These are phyloP conservation scores for Notarius quadriscutis DNA, from an alignment of 2,113 vertebrate genomes.

Conservation along the genomic window DNA sequence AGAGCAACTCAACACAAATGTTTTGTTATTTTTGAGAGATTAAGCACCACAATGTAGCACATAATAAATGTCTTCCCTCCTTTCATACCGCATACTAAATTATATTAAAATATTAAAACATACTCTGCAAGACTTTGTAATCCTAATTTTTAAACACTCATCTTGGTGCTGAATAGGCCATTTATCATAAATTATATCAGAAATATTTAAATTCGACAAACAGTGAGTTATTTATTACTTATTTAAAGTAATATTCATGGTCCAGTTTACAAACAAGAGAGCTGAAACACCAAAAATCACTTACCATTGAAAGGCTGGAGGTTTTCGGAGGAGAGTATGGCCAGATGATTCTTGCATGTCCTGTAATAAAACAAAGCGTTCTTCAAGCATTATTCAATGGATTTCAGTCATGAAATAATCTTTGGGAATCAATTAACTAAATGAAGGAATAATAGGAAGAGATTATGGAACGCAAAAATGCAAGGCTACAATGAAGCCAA, in stretches of 20 bases:
- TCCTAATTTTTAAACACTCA: neutral
- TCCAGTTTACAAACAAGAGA: neutral
- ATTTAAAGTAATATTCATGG: neutral
- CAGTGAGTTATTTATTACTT: neutral
- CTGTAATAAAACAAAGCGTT: slow-evolving; percentile 16
- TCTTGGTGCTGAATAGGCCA: neutral
- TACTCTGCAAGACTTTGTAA: neutral
- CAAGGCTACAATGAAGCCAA: no score
- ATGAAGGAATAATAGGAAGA: neutral
- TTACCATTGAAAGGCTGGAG: slow-evolving; percentile 34
- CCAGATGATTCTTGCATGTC: slow-evolving; percentile 7
- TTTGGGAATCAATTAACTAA: neutral
- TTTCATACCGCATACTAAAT: neutral
- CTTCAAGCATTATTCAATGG: neutral
- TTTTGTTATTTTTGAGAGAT: neutral
- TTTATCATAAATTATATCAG: neutral
- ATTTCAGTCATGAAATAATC: neutral
- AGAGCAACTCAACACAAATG: neutral
- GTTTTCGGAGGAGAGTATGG: neutral
- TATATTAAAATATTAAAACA: neutral
- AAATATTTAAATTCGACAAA: neutral
- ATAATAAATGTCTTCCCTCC: neutral
- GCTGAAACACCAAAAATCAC: neutral
- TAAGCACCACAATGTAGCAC: neutral
- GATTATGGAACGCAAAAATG: neutral